Percentiles rank a stretch among this genome's conserved stretches.
These are phyloP conservation scores for Phortica okadai DNA, from an alignment of 2,888 invertebrate genomes.

Conservation along the genomic window DNA sequence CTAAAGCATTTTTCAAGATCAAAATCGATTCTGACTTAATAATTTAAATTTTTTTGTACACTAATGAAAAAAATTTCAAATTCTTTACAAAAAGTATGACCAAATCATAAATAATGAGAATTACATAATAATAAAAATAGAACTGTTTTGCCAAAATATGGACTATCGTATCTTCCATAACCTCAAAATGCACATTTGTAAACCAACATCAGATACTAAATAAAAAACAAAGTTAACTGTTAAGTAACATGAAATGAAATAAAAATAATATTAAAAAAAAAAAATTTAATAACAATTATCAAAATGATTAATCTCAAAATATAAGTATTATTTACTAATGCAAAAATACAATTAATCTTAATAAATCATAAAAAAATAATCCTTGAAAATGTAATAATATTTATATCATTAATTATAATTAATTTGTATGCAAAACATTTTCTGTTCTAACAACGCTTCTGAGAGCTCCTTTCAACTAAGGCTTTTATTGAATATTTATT, in stretches of 20 bases:
- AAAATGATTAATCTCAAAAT: slow-evolving; percentile 9
- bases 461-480: not conserved
- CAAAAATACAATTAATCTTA: slow-evolving; percentile 1
- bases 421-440: not conserved
- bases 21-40: too few species aligned
- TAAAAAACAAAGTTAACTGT: not conserved
- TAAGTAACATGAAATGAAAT: not conserved
- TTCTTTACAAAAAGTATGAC: slow-evolving; percentile 30
- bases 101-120: not conserved
- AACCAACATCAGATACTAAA: slow-evolving; percentile 5
- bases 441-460: not conserved
- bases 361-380: slow-evolving; percentile 13
- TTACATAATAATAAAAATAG: slow-evolving; percentile 21
- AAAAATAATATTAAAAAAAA: not conserved
- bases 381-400: not conserved
- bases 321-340: slow-evolving; percentile 14
- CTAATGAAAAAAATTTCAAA: not conserved
- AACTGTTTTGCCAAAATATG: slow-evolving; percentile 75
- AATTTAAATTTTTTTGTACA: too few species aligned
- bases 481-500: slow-evolving; percentile 17
- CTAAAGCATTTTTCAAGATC: too few species aligned
- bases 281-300: not conserved
- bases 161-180: slow-evolving; percentile 76
- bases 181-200: slow-evolving; percentile 49
- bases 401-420: not conserved